These are phyloP conservation scores for Poecilia latipinna DNA, from an alignment of 2,113 vertebrate genomes.

Conservation along the genomic window DNA sequence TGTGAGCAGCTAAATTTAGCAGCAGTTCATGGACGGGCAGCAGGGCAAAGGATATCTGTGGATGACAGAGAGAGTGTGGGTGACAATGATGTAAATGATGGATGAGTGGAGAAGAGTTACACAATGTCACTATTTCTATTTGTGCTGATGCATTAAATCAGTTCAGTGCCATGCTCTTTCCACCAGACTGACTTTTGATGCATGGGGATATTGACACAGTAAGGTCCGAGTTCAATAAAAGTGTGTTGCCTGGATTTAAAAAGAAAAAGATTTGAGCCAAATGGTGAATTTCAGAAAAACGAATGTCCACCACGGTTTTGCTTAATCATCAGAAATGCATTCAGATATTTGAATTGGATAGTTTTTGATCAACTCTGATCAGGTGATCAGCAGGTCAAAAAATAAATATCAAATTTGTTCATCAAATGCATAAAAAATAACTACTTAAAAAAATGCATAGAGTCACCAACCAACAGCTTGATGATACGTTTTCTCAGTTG, in stretches of 20 bases:
- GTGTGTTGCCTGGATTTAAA: background rate
- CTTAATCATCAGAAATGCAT: too few relatives aligned
- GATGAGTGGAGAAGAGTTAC: background rate
- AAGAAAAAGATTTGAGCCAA: background rate
- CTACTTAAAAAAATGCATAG: too few relatives aligned
- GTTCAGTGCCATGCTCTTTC: background rate
- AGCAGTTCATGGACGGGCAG: slow-evolving; percentile 5
- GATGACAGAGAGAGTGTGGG: background rate
- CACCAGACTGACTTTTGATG: background rate
- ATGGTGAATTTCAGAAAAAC: background rate
- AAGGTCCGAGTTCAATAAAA: background rate
- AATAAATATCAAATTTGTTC: background rate
- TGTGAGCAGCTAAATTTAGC: slow-evolving; percentile 55
- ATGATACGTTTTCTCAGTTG: too few relatives aligned
- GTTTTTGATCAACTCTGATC: too few relatives aligned
- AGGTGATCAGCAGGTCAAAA: background rate
- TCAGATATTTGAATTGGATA: too few relatives aligned
- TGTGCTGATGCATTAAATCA: background rate
- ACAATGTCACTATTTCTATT: background rate
- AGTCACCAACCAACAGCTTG: too few relatives aligned
- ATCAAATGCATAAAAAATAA: background rate
- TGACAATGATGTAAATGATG: background rate
- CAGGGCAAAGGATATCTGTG: slow-evolving; percentile 20
- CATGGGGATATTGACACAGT: background rate
- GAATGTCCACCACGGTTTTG: too few relatives aligned